Base-by-base conservation (phyloP, 2,797 vertebrate genomes). In the Ctenopoma multispine region DNA sequence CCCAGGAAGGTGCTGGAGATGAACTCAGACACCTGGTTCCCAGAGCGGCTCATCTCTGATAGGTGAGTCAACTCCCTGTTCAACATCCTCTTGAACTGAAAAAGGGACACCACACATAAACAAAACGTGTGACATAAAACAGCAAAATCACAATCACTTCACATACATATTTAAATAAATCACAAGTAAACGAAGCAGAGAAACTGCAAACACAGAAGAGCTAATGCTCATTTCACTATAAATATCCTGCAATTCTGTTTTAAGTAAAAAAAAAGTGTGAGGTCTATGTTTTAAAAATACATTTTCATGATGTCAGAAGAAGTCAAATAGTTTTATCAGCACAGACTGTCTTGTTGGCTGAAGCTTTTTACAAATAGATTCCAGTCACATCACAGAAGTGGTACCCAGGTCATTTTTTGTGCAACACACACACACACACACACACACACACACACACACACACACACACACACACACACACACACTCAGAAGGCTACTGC, bases 21-120 rank as follows among this genome's bases (percentile, higher is more conserved):
- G 91, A 94, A 99, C 92, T 99, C 98, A 10, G 98, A 99, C 85
- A 99, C 98, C 90, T 99, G 97, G 90, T 99, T 99, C 89, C 97
- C 98, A 75, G 97, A 99, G 49, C 97, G 96, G 92, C 97, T 99
- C 96, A 98, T 99, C 95, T 99, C 97, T 60, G 97, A 99, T 54
- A 99, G 95, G 89, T 99, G 97, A 77, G 96, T 98, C 72, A 99
- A 94, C 90, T 99, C 97, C 83, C 98, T 95, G 89, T 99, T 99
- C 80, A 99, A 93, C 97, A 99, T 99, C 93, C 98, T 97, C 92
- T 99, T 99, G 92, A 99, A 99, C 98, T 99, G 90, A 78, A 94
- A 94, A 84, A 85, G 10, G 82, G 57, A 70, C 57, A 94, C 73
- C 55, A 94, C 72, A 70, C 38, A 60, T 36, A 69, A 8, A 69